Evolutionary conservation across 2,888 invertebrate species (phyloP), one percentile per base, ranked within the genome.

Genomic region (Andrena haemorrhoa): DNA sequence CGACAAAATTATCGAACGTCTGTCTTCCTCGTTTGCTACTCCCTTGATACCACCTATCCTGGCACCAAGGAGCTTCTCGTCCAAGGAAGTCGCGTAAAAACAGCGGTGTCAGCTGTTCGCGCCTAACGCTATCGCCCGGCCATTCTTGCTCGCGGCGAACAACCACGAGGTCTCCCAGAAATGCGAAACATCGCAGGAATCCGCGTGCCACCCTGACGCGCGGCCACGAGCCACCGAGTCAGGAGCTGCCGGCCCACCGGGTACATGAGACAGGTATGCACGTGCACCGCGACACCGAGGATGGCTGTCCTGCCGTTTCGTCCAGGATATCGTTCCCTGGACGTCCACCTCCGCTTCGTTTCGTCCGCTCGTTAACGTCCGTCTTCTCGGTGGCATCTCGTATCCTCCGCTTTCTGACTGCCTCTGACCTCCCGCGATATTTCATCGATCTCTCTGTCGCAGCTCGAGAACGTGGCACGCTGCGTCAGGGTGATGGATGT

Each of bases 321-420:
- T 79, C 68, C 75, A 63, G 78, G 75, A 70, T 82, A 75, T 84
- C 86, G 78, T 82, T 86, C 90, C 87, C 87, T 85, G 86, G 86
- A 87, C 84, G 80, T 74, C 80, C 80, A 79, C 80, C 80, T 79
- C 80, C 79, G 72, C 79, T 53, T 68, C 53, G 79, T 86, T 41
- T 90, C 84, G 85, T 86, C 76, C 85, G 90, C 89, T 92, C 91
- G 91, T 91, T 92, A 92, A 90, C 91, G 90, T 92, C 90, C 89
- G 89, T 92, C 90, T 91, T 89, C 89, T 81, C 56, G 26, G 31
- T n/a, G 65, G 69, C 51, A 53, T 78, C 71, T 77, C 73, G 65
- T 81, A 75, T 51, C 56, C 75, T 75, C 10, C 68, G 58, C 70
- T 74, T 80, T 74, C 47, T 70, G 75, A 77, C 84, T 68, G 56